Conservation (phyloP, 2,888 invertebrate genomes). For the Lacanobia oleracea region DNA sequence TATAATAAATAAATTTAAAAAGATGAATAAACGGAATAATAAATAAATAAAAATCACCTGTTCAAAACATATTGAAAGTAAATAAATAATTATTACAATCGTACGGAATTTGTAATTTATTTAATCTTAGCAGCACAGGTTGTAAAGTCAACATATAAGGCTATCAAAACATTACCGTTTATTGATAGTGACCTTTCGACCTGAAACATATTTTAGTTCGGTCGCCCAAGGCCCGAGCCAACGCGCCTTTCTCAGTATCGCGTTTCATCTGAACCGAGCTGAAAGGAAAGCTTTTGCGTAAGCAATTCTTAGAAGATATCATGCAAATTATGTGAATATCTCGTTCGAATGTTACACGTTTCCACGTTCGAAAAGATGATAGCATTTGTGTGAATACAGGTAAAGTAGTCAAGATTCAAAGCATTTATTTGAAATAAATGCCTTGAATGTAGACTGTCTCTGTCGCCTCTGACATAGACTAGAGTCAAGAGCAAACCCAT, state of each 20-base stretch:
- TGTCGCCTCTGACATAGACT: too few relatives aligned
- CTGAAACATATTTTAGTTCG: conserved; percentile 16
- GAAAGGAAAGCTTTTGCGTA: conserved; percentile 27
- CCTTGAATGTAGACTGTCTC: too few relatives aligned
- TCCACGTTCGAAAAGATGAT: conserved; percentile 12
- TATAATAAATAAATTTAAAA: too few relatives aligned
- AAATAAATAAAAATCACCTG: too few relatives aligned
- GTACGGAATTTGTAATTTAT: not conserved
- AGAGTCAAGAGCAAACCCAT: too few relatives aligned
- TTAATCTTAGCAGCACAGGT: not conserved
- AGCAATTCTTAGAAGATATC: conserved; percentile 22
- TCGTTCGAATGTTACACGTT: conserved; percentile 7
- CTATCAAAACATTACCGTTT: conserved; percentile 16
- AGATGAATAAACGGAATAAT: too few relatives aligned
- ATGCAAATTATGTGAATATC: conserved; percentile 9
- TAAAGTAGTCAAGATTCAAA: not conserved
- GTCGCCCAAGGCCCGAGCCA: conserved; percentile 9
- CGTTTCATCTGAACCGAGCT: conserved; percentile 10
- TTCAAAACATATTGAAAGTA: too few relatives aligned
- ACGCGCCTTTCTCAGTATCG: conserved; percentile 30
- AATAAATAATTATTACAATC: too few relatives aligned
- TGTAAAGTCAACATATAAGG: not conserved
- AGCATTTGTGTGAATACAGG: not conserved
- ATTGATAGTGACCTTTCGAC: conserved; percentile 21
- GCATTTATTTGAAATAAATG: too few relatives aligned